phyloP scores from a whole-genome alignment of 1,140 invertebrate species.

The Tachypleus tridentatus region DNA sequence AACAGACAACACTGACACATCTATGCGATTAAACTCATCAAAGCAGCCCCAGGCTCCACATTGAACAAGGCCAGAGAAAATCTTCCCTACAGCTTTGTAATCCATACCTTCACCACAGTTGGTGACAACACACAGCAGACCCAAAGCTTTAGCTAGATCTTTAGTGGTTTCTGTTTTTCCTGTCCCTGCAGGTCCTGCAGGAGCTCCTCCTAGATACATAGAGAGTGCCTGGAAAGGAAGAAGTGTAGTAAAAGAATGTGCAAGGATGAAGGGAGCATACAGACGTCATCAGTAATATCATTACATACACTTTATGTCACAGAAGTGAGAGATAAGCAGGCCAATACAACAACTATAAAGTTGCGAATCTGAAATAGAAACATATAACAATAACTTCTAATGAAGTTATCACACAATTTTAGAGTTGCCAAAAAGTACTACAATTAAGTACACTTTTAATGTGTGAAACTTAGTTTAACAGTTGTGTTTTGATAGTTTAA shows the following conservation, averaged over 20 bases:
- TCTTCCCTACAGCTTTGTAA: slow-evolving; percentile 69
- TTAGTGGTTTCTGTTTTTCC: slow-evolving; percentile 87
- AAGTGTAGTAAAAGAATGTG: neutral
- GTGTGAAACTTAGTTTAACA: too few relatives aligned
- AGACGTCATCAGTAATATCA: too few relatives aligned
- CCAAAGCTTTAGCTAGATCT: slow-evolving; percentile 76
- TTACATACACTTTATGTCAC: too few relatives aligned
- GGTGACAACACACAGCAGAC: slow-evolving; percentile 72
- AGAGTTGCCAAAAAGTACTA: too few relatives aligned
- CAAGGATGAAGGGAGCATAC: too few relatives aligned
- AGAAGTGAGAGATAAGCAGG: too few relatives aligned
- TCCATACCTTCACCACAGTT: slow-evolving; percentile 90
- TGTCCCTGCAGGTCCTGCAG: slow-evolving; percentile 64
- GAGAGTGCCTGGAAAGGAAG: slow-evolving; percentile 50
- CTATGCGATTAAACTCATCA: slow-evolving; percentile 84
- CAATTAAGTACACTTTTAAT: too few relatives aligned
- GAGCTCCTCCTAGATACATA: slow-evolving; percentile 77
- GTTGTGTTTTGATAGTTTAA: too few relatives aligned
- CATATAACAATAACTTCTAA: too few relatives aligned
- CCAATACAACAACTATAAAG: too few relatives aligned
- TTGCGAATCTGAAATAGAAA: too few relatives aligned
- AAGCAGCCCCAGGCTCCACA: slow-evolving; percentile 65
- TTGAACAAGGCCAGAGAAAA: slow-evolving; percentile 56
- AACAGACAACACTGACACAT: slow-evolving; percentile 76
- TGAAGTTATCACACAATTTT: too few relatives aligned